Percentiles rank a stretch among this genome's conserved stretches.
Evolutionary conservation across 2,888 invertebrate genomes (phyloP).

Genomic region (Idaea aversata): DNA sequence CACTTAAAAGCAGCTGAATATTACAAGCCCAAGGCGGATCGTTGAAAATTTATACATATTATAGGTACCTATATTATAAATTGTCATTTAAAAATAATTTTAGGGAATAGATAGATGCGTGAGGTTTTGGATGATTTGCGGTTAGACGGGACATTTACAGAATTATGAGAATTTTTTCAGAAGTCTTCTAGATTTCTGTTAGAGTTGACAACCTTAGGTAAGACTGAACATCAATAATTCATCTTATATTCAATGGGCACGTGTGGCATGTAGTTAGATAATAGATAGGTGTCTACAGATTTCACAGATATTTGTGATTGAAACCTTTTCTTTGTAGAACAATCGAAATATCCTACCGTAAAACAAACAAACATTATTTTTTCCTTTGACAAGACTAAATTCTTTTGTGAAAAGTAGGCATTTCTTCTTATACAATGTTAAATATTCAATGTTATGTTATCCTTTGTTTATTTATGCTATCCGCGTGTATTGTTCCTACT

Average conservation of each 20-base stretch:
- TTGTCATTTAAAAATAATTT: too few relatives aligned
- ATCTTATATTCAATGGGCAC: neutral
- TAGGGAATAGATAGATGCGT: too few relatives aligned
- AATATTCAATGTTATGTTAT: neutral
- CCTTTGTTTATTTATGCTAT: neutral
- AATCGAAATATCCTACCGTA: neutral
- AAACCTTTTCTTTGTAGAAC: neutral
- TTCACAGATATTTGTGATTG: neutral
- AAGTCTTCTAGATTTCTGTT: neutral
- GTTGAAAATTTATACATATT: too few relatives aligned
- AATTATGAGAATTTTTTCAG: neutral
- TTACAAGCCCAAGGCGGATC: too few relatives aligned
- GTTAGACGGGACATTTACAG: too few relatives aligned
- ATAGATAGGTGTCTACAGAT: neutral
- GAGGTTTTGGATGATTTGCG: too few relatives aligned
- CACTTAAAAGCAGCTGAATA: too few relatives aligned
- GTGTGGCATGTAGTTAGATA: neutral
- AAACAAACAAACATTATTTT: neutral
- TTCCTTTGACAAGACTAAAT: neutral
- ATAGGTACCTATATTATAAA: too few relatives aligned
- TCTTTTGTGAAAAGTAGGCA: neutral
- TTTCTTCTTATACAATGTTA: neutral
- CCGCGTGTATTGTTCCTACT: neutral
- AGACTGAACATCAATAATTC: neutral
- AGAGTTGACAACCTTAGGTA: neutral